Base-by-base conservation (phyloP, 2,797 vertebrate species). In the Halcyon smyrnensis region DNA sequence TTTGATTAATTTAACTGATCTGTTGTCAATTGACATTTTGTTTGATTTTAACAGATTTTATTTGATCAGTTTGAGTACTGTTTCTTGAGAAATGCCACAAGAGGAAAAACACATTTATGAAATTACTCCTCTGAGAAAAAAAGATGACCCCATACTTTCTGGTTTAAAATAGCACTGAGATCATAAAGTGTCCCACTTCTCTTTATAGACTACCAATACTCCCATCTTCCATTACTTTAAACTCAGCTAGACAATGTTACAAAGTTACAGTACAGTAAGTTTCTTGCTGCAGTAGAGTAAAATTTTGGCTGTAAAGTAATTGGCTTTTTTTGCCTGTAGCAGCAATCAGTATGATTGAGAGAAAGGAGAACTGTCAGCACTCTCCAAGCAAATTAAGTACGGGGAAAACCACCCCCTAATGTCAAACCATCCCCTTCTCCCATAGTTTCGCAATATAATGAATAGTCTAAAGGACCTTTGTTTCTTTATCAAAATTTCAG, bases 141-240 rank as follows among this genome's bases (percentile, higher is more conserved):
- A 37, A 51, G 19, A 87, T 62, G 57, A 80, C 25, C 21, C 28
- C 43, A 51, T 32, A 34, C 19, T 67, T 87, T 64, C 23, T 74
- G 12, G 77, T 89, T 94, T n/a, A 92, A 70, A 89, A 80, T 7
- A 92, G 50, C 53, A 84, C 30, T 60, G 34, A 93, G 53, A 91
- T 86, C 46, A 89, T 9, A 30, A 67, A 65, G 12, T 17, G 19
- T 43, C 73, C 34, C 69, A 60, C 34, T 97, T 84, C 64, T 74
- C 34, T 71, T 78, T 67, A 81, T 2, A 59, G 13, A 45, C 16
- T 70, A 79, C 11, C 0, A 1, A 53, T 68, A 77, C 25, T 90
- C 32, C 32, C 19, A 59, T 56, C 56, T 50, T 75, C 28, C 24
- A 90, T 19, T 53, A 75, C 57, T 68, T 71, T 54, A 89, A 82